Base-by-base conservation (phyloP, 2,888 invertebrate genomes). In the Chloroclystis v-ata region DNA sequence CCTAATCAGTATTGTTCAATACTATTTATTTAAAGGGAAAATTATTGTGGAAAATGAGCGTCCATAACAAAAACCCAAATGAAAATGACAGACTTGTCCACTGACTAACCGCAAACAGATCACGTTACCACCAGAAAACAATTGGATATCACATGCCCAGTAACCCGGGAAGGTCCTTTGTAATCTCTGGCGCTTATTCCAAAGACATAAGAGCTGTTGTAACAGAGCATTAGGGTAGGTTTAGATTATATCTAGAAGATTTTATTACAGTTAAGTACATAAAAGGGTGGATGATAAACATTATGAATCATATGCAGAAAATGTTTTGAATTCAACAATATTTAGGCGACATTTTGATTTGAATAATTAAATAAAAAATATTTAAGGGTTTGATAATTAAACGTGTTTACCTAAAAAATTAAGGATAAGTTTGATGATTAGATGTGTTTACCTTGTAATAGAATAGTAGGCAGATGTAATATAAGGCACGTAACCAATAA, bases 51-150 rank as follows among this genome's bases (percentile, higher is more conserved):
- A 64, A 59, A 62, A 53, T 48, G 58, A 53, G 53, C 45, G 47
- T 43, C 57, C 57, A 60, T 60, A 57, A 63, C 63, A 62, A 61
- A 66, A 67, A 67, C 64, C 61, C 56, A 59, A 69, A 71, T 72
- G 66, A 63, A 69, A 70, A 68, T 65, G 64, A 56, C 59, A 53
- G 54, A 39, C 61, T 45, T 45, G 56, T 26, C 48, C 44, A 49
- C 52, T 45, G 49, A 28, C 56, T 50, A 72, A 74, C 72, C 72
- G 57, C 72, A 69, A 58, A 51, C 43, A 60, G 60, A 62, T 65
- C 54, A 56, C 53, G 61, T 62, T 63, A 64, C 65, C 47, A 44
- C 55, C 55, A 47, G 51, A 57, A 51, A 49, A 55, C 59, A 51
- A 52, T 51, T 50, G 47, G 54, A 49, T 59, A 59, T 57, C 52